A percentile compares a stretch with the other conserved stretches of the same genome.
phyloP scores from a whole-genome alignment of 2,797 vertebrate genomes.

The Nyctibius grandis region DNA sequence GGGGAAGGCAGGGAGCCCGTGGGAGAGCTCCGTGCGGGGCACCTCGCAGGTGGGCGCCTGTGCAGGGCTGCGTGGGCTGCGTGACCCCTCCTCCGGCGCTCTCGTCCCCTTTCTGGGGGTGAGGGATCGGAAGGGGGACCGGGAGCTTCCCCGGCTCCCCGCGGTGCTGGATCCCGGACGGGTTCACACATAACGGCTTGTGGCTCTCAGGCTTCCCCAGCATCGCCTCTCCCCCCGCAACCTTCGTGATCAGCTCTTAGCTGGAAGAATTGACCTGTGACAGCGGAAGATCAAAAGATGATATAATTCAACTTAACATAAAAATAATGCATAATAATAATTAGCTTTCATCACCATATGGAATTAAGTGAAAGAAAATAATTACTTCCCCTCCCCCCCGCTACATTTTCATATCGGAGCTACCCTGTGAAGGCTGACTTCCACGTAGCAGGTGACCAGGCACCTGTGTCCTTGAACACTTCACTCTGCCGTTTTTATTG shows the following conservation, averaged over 20 bases:
- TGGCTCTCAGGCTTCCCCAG: accelerated
- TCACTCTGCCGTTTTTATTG: background rate
- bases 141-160: background rate
- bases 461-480: background rate
- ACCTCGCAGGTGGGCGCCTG: too few species aligned
- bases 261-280: background rate
- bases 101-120: accelerated
- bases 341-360: background rate
- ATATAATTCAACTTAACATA: background rate
- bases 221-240: accelerated
- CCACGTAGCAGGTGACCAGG: accelerated
- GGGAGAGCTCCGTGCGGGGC: background rate
- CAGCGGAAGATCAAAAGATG: background rate
- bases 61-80: accelerated
- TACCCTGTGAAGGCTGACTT: background rate
- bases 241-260: accelerated
- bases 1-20: accelerated
- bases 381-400: too few species aligned
- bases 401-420: too few species aligned
- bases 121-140: accelerated
- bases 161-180: accelerated
- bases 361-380: background rate
- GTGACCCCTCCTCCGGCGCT: accelerated
- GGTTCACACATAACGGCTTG: accelerated
- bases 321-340: background rate